These are phyloP conservation scores for Panagrolaimus sp. DNA, from an alignment of 1,140 invertebrate genomes.

Conservation along the genomic window DNA sequence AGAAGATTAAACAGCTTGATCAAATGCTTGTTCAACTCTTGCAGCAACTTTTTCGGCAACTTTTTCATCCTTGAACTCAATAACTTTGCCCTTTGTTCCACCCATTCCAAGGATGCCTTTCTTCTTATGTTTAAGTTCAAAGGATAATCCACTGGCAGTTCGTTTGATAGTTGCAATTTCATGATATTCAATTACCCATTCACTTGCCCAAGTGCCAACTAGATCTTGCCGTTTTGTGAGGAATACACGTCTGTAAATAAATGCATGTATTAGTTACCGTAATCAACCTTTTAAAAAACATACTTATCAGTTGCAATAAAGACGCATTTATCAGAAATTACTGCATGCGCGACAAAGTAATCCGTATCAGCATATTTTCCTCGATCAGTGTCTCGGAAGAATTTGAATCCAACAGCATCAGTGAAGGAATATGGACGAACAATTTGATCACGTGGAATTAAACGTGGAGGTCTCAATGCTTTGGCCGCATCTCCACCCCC, in stretches of 20 bases:
- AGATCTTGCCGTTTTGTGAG: slow-evolving; percentile 35
- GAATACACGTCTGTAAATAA: slow-evolving; percentile 31
- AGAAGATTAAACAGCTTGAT: slow-evolving; percentile 3
- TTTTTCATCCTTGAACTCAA: slow-evolving; percentile 15
- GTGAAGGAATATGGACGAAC: slow-evolving; percentile 75
- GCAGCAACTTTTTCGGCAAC: background rate
- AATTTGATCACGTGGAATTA: slow-evolving; percentile 75
- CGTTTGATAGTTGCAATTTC: slow-evolving; percentile 35
- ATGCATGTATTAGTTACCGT: background rate
- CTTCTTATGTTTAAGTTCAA: slow-evolving; percentile 44
- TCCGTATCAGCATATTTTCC: slow-evolving; percentile 82
- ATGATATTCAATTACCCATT: slow-evolving; percentile 35
- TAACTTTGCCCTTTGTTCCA: slow-evolving; percentile 36
- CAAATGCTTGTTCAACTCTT: background rate
- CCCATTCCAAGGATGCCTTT: slow-evolving; percentile 50
- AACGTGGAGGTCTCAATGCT: slow-evolving; percentile 75
- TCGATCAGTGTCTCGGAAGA: slow-evolving; percentile 70
- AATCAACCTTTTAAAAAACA: slow-evolving; percentile 59
- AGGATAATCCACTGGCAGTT: slow-evolving; percentile 20
- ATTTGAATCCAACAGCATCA: slow-evolving; percentile 75
- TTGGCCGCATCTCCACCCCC: slow-evolving; percentile 73
- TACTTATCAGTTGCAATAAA: slow-evolving; percentile 82
- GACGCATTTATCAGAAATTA: slow-evolving; percentile 70
- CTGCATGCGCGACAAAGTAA: slow-evolving; percentile 74
- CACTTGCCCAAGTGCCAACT: slow-evolving; percentile 39